Evolutionary conservation across 2,888 invertebrate genomes (phyloP), one percentile per base, ranked within the genome.

Genomic region (Minunthozetes semirufus): DNA sequence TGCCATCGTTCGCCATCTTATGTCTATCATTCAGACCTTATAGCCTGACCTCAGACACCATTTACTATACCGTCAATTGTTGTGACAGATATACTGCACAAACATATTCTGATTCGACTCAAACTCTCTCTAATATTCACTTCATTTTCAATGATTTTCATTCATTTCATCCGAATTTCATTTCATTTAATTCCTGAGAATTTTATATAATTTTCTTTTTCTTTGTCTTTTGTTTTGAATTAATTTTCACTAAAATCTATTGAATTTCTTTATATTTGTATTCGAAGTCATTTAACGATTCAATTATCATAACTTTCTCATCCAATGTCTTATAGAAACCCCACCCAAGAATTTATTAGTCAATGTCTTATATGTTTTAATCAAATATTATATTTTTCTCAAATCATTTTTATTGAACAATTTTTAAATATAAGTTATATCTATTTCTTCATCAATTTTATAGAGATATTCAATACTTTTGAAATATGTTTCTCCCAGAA

Each of bases 1-100:
- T 68, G 68, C 68, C 68, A 68, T 68, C 68, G 46, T 42, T 68
- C 68, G 68, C 68, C 68, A 68, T 68, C 68, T 68, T 68, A 68
- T 68, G 38, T 42, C 68, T 68, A 42, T 4, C 68, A 42, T 68
- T 68, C 68, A 68, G 68, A 50, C 46, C 71, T 22, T 46, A 70
- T 13, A 42, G 22, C 13, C 68, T 68, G 68, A 68, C 68, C 68
- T 68, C 68, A 68, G 17, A 68, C 29, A 61, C 17, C 17, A 61
- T 27, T 53, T 48, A 53, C 29, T 48, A 29, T 25, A 53, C 53
- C 50, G 19, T 33, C 33, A 72, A 72, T 72, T 53, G 72, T 56
- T 72, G 25, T 53, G 50, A 72, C 25, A 72, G 56, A 72, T 29
- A 53, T 50, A 48, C 17, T 48, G 48, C 48, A 13, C 19, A 46